phyloP scores from a whole-genome alignment of 2,113 vertebrate species.

The Leptocoma aspasia region DNA sequence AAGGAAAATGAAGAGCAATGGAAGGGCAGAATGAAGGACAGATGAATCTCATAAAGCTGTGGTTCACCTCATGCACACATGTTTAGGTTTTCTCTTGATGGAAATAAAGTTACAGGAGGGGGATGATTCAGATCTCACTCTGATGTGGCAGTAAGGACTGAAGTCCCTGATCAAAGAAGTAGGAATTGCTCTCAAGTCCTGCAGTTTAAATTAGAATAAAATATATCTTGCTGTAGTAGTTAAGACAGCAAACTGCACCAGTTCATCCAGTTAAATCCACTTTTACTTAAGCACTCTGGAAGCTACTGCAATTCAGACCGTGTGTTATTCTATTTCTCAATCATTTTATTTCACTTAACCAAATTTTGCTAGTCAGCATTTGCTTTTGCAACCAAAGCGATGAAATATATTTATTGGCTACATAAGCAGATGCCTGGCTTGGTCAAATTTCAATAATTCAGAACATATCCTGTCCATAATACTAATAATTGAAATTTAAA shows the following conservation, averaged over 20 bases:
- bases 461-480: not conserved
- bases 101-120: not conserved
- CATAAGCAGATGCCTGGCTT: not conserved
- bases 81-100: not conserved
- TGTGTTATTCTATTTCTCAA: slow-evolving; percentile 34
- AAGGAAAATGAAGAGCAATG: not conserved
- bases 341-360: not conserved
- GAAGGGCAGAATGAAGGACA: not conserved
- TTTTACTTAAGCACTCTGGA: not conserved
- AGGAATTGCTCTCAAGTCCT: not conserved
- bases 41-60: not conserved
- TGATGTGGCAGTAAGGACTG: not conserved
- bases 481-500: not conserved
- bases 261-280: slow-evolving; percentile 7
- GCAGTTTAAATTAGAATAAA: slow-evolving; percentile 1
- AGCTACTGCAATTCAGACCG: not conserved
- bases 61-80: not conserved
- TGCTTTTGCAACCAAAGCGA: slow-evolving; percentile 21
- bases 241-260: not conserved
- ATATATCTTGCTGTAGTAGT: not conserved
- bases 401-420: slow-evolving; percentile 22
- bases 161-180: not conserved
- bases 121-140: not conserved
- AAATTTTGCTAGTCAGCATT: not conserved
- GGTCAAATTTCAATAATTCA: not conserved